phyloP scores from a whole-genome alignment of 2,797 vertebrate species.

The Parauchenoglanis ngamensis region DNA sequence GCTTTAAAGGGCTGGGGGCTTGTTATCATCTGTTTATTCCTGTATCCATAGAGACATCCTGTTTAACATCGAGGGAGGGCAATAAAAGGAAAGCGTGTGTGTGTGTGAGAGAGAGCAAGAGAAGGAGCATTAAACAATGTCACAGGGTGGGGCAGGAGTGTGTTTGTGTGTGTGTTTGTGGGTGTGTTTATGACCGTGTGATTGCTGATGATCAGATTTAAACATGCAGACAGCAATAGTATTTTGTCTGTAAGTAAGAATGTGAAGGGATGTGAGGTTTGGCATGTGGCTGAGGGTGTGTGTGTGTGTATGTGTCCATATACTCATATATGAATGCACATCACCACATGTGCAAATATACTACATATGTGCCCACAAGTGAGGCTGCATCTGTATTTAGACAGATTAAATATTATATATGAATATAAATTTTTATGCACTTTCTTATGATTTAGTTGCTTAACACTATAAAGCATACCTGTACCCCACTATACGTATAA shows the following conservation, averaged over 20 bases:
- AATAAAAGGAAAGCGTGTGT: constrained; percentile 60
- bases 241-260: constrained; percentile 18
- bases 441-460: no score
- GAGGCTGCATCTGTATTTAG: no score
- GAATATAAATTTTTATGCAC: no score
- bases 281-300: constrained; percentile 2
- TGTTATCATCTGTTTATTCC: constrained; percentile 89
- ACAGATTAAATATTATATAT: no score
- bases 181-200: constrained; percentile 35
- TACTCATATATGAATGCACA: no score
- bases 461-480: no score
- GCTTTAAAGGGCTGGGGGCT: constrained; percentile 70
- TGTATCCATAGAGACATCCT: constrained; percentile 79
- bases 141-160: constrained; percentile 26
- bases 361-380: no score
- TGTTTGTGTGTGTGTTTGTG: constrained; percentile 40
- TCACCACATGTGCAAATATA: no score
- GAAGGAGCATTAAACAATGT: constrained; percentile 40
- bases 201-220: constrained; percentile 27
- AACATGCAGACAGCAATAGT: constrained; percentile 10
- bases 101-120: constrained; percentile 13
- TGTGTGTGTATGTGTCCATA: background rate
- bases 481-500: no score
- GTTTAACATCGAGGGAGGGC: constrained; percentile 81
- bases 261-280: constrained; percentile 20